Percentiles rank a stretch among this genome's conserved stretches.
phyloP scores from a whole-genome alignment of 2,888 invertebrate genomes.

The Dexiosoma caninum region DNA sequence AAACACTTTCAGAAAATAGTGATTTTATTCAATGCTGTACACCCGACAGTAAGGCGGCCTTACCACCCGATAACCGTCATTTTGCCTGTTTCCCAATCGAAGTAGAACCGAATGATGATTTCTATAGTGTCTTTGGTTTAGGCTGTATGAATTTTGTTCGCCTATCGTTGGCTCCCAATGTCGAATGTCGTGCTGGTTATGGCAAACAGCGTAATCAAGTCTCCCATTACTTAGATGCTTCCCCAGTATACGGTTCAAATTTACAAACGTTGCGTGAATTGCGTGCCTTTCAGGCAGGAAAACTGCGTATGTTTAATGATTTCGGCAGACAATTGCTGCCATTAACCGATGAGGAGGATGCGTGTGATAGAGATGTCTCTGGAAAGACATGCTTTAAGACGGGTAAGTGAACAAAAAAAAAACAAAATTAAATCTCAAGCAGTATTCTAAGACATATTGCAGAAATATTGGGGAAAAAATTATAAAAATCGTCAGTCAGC shows the following conservation, averaged over 20 bases:
- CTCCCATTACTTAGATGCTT: slow-evolving; percentile 85
- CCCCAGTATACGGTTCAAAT: slow-evolving; percentile 86
- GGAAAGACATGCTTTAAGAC: slow-evolving; percentile 83
- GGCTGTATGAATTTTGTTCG: slow-evolving; percentile 86
- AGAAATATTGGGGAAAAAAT: too few relatives aligned
- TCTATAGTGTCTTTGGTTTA: slow-evolving; percentile 80
- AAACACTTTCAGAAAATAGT: slow-evolving; percentile 80
- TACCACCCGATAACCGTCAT: slow-evolving; percentile 80
- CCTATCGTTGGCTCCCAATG: slow-evolving; percentile 82
- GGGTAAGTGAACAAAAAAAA: slow-evolving; percentile 64
- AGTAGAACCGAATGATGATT: slow-evolving; percentile 81
- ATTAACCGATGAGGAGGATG: slow-evolving; percentile 80
- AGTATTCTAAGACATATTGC: too few relatives aligned
- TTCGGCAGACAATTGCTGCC: slow-evolving; percentile 84
- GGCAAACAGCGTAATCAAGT: slow-evolving; percentile 84
- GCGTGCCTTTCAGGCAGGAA: slow-evolving; percentile 81
- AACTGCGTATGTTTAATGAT: slow-evolving; percentile 82
- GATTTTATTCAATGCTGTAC: slow-evolving; percentile 86
- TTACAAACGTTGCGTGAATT: slow-evolving; percentile 80
- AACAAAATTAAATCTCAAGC: too few relatives aligned
- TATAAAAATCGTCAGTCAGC: too few relatives aligned
- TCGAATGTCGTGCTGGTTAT: slow-evolving; percentile 84
- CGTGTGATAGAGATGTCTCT: slow-evolving; percentile 80
- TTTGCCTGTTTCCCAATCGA: slow-evolving; percentile 84
- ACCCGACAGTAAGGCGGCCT: slow-evolving; percentile 79